A percentile compares a stretch with the other conserved stretches of the same genome.
Conservation (phyloP, 1,140 invertebrate genomes). For the Camponotus vicinus region DNA sequence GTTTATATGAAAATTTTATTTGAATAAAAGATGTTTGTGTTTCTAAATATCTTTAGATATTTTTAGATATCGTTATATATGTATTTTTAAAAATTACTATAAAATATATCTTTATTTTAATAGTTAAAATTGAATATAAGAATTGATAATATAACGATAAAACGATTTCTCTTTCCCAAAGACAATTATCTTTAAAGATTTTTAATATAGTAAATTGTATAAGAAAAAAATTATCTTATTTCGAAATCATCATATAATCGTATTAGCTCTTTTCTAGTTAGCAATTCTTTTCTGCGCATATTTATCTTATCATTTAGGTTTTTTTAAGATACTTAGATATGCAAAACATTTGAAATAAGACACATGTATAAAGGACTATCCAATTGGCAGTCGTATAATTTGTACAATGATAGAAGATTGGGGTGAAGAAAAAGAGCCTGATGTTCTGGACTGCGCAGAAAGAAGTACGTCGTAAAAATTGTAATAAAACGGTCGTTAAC, state of each 20-base stretch:
- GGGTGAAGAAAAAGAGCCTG: neutral
- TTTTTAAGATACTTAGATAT: neutral
- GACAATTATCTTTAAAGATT: neutral
- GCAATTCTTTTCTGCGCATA: neutral
- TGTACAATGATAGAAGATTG: conserved; percentile 5
- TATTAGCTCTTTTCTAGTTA: neutral
- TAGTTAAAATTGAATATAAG: neutral
- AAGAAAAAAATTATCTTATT: neutral
- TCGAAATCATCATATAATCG: neutral
- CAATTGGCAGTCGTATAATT: conserved; percentile 46
- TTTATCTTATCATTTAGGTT: neutral
- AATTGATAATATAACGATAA: neutral
- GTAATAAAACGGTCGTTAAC: conserved; percentile 63
- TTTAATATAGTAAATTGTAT: neutral
- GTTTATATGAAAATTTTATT: conserved; percentile 5
- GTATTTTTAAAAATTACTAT: neutral
- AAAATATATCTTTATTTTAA: neutral
- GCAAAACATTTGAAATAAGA: neutral
- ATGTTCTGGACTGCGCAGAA: conserved; percentile 45
- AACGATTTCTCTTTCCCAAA: neutral
- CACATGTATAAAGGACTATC: neutral
- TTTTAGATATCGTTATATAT: neutral
- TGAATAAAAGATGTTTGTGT: neutral
- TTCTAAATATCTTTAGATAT: neutral
- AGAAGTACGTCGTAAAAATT: conserved; percentile 53